A percentile compares a stretch with the other conserved stretches of the same genome.
phyloP scores from a whole-genome alignment of 2,888 invertebrate genomes.

The Aleiodes testaceus region DNA sequence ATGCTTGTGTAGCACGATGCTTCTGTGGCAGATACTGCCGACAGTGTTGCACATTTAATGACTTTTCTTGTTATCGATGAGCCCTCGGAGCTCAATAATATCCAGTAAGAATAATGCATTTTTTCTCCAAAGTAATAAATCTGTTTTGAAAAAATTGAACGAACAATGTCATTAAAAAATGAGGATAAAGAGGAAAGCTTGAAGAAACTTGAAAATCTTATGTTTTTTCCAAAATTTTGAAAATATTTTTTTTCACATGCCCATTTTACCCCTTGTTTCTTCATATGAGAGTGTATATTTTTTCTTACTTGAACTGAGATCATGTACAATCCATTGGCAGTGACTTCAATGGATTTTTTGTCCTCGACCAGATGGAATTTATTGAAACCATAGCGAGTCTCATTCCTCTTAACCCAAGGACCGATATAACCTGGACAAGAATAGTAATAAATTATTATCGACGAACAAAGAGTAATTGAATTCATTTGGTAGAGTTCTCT shows the following conservation, averaged over 20 bases:
- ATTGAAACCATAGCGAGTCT: constrained; percentile 63
- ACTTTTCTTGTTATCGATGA: constrained; percentile 59
- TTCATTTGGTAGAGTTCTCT: no score
- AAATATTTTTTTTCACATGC: no score
- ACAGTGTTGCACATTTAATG: constrained; percentile 64
- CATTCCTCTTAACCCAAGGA: constrained; percentile 66
- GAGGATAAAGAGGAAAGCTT: no score
- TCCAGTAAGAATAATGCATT: constrained; percentile 65
- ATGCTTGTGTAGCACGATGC: constrained; percentile 67
- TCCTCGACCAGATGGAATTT: constrained; percentile 68
- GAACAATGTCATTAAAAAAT: neutral
- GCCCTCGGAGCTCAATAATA: constrained; percentile 64
- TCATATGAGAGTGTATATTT: neutral
- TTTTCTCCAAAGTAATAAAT: constrained; percentile 65
- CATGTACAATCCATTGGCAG: constrained; percentile 66
- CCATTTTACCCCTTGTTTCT: no score
- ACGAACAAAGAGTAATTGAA: neutral
- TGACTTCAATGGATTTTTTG: constrained; percentile 67
- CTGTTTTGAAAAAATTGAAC: constrained; percentile 48
- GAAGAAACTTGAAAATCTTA: no score
- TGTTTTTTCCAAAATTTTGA: no score
- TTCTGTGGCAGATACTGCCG: constrained; percentile 61
- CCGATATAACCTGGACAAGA: constrained; percentile 60
- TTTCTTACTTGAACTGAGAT: constrained; percentile 66
- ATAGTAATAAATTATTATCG: constrained; percentile 32